Evolutionary conservation across 2,888 invertebrate species (phyloP).

Genomic region (Steinernema scapterisci): DNA sequence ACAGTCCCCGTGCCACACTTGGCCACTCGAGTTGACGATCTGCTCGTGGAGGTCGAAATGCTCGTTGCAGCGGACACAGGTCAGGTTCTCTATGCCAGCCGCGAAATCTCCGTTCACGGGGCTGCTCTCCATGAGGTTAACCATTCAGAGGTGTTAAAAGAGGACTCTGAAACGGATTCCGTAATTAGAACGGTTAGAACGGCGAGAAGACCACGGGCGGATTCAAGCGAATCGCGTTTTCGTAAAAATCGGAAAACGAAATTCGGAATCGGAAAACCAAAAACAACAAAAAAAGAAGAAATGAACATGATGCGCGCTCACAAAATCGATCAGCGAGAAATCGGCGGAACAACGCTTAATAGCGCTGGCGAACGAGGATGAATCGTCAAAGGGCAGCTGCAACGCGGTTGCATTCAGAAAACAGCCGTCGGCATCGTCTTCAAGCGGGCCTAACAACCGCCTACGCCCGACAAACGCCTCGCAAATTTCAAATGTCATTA

Average conservation of each 20-base stretch:
- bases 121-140: conserved; percentile 53
- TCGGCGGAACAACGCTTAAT: conserved; percentile 8
- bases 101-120: conserved; percentile 58
- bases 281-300: background rate
- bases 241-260: background rate
- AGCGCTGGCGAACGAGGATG: conserved; percentile 13
- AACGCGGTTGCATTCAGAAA: background rate
- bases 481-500: background rate
- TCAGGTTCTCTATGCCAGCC: conserved; percentile 61
- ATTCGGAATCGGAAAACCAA: background rate
- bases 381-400: conserved; percentile 25
- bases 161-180: too few relatives aligned
- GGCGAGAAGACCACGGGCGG: too few relatives aligned
- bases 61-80: conserved; percentile 77
- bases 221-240: too few relatives aligned
- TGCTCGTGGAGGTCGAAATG: conserved; percentile 95
- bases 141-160: too few relatives aligned
- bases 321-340: conserved; percentile 27
- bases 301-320: background rate
- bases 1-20: conserved; percentile 97
- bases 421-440: conserved; percentile 8
- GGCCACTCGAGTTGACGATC: conserved; percentile 97
- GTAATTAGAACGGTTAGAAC: background rate
- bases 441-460: conserved; percentile 5
- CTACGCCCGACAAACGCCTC: conserved; percentile 3